These are phyloP conservation scores for Hydrotaea diabolus DNA, from an alignment of 2,888 invertebrate genomes.

Conservation along the genomic window DNA sequence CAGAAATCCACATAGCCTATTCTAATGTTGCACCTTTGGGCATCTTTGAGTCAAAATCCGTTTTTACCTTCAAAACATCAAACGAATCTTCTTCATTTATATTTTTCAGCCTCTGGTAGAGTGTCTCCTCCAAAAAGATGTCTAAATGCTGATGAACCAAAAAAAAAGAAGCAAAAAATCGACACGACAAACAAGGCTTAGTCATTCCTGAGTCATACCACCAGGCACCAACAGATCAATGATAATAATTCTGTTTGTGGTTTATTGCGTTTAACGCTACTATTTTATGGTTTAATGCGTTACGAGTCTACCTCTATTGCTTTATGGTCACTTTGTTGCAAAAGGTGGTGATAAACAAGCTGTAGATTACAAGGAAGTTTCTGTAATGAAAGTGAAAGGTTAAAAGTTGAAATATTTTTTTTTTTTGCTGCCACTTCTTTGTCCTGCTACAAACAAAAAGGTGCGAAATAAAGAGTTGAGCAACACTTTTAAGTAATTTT, in stretches of 20 bases:
- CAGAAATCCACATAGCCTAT: too few species aligned
- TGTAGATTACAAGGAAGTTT: conserved; percentile 65
- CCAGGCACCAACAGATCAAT: conserved; percentile 59
- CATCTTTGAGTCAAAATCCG: too few species aligned
- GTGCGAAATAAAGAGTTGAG: conserved; percentile 61
- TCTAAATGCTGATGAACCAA: background rate
- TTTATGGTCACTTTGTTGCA: conserved; percentile 22
- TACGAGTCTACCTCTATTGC: conserved; percentile 28
- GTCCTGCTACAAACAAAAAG: conserved; percentile 43
- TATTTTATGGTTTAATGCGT: conserved; percentile 63
- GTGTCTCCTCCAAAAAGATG: background rate
- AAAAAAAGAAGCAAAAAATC: background rate
- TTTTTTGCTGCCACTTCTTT: background rate
- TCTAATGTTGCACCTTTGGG: too few species aligned
- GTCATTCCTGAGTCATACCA: conserved; percentile 44
- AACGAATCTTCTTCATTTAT: background rate
- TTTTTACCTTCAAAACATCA: too few species aligned
- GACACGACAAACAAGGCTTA: conserved; percentile 23
- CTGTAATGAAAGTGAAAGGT: conserved; percentile 70
- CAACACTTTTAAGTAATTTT: conserved; percentile 54
- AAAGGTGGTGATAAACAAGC: conserved; percentile 54
- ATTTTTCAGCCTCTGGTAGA: background rate
- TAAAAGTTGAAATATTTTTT: conserved; percentile 68
- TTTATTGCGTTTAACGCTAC: conserved; percentile 61
- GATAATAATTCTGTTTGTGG: conserved; percentile 60